Evolutionary conservation across 2,797 vertebrate species (phyloP).

Genomic region (Natrix natrix): DNA sequence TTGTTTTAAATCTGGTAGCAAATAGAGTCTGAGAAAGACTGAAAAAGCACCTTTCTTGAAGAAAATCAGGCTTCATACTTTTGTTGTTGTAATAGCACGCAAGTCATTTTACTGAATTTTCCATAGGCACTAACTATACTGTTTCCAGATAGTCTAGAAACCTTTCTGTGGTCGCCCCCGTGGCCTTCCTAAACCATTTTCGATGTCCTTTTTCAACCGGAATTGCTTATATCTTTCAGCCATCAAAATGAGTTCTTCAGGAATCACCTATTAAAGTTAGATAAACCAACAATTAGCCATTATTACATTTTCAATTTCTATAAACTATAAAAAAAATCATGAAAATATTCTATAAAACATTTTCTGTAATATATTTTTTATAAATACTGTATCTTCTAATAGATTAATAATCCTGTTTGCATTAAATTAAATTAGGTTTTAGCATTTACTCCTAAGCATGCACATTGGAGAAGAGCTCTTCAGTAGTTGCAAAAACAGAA

Average conservation of each 20-base stretch:
- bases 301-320: background rate
- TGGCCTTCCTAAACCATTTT: constrained; percentile 61
- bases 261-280: constrained; percentile 78
- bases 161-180: constrained; percentile 66
- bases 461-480: background rate
- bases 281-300: constrained; percentile 1
- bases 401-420: background rate
- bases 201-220: constrained; percentile 73
- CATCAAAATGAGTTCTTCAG: constrained; percentile 85
- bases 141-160: constrained; percentile 43
- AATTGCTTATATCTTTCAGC: constrained; percentile 86
- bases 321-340: background rate
- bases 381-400: background rate
- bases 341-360: background rate
- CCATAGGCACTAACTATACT: constrained; percentile 11
- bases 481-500: background rate
- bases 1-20: background rate
- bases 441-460: background rate
- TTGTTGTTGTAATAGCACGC: background rate
- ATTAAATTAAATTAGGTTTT: background rate
- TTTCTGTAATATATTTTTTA: background rate
- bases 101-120: constrained; percentile 9
- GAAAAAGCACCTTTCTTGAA: background rate
- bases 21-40: background rate
- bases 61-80: background rate